These are phyloP conservation scores for Xenopus tropicalis DNA, from an alignment of 2,113 vertebrate genomes.

Conservation along the genomic window DNA sequence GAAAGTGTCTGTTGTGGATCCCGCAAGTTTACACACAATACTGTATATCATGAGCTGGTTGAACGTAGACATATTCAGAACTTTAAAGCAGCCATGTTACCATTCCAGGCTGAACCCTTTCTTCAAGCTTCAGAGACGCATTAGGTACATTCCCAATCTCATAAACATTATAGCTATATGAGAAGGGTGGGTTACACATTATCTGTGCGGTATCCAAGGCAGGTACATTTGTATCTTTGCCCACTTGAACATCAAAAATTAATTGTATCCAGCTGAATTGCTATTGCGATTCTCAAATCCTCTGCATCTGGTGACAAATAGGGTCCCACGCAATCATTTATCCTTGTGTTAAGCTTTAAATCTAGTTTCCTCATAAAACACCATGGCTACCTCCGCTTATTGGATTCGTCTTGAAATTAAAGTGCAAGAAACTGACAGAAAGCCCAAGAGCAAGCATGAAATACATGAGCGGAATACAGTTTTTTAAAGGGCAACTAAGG, in stretches of 20 bases:
- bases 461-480: neutral
- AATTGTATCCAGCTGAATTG: conserved; percentile 10
- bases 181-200: neutral
- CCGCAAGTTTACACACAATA: no score
- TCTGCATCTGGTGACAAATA: conserved; percentile 2
- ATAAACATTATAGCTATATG: no score
- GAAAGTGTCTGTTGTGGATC: no score
- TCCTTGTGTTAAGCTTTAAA: conserved; percentile 62
- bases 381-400: conserved; percentile 2
- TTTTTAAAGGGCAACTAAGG: neutral
- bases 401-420: conserved; percentile 3
- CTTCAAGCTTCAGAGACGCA: no score
- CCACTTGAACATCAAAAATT: conserved; percentile 24
- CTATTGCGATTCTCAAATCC: conserved; percentile 9
- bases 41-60: no score
- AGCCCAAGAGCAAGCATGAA: neutral
- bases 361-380: conserved; percentile 57
- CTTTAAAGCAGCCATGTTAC: no score
- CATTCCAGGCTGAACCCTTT: no score
- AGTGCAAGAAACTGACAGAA: neutral
- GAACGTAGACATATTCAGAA: no score
- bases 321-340: conserved; percentile 41
- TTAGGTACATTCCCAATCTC: no score
- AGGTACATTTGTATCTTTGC: neutral
- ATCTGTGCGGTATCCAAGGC: neutral